Conservation (phyloP, 1,140 invertebrate genomes). For the Schlechtendalia chinensis region DNA sequence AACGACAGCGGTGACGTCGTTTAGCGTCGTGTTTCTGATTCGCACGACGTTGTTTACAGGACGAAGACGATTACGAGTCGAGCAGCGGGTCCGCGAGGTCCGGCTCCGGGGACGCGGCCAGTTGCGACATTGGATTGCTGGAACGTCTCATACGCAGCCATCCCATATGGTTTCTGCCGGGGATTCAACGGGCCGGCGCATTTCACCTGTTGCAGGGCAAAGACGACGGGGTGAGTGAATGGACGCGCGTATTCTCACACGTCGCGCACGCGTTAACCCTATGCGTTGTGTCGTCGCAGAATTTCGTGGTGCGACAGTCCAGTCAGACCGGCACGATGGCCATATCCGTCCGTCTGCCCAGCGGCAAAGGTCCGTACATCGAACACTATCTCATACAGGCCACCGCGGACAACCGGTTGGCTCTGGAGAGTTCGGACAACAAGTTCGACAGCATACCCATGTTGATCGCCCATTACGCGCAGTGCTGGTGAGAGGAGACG, state of each 20-base stretch:
- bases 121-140: constrained; percentile 76
- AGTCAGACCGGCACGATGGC: constrained; percentile 92
- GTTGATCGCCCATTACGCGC: constrained; percentile 88
- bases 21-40: too few species aligned
- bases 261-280: too few species aligned
- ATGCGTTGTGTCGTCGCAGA: too few species aligned
- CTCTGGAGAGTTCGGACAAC: constrained; percentile 89
- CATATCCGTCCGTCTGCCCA: constrained; percentile 83
- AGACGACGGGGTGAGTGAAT: constrained; percentile 77
- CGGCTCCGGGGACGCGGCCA: constrained; percentile 54
- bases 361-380: constrained; percentile 82
- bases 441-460: constrained; percentile 87
- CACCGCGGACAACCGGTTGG: constrained; percentile 69
- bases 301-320: constrained; percentile 90
- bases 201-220: constrained; percentile 90
- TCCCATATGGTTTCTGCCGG: constrained; percentile 92
- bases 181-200: constrained; percentile 87
- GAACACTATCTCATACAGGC: constrained; percentile 95
- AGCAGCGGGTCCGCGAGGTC: constrained; percentile 61
- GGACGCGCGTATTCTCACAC: too few species aligned
- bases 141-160: constrained; percentile 86
- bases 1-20: not conserved
- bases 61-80: constrained; percentile 40
- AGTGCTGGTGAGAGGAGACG: constrained; percentile 85
- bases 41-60: not conserved